These are phyloP conservation scores for Neodontobutis hainanensis DNA, from an alignment of 2,113 vertebrate genomes.

Conservation along the genomic window DNA sequence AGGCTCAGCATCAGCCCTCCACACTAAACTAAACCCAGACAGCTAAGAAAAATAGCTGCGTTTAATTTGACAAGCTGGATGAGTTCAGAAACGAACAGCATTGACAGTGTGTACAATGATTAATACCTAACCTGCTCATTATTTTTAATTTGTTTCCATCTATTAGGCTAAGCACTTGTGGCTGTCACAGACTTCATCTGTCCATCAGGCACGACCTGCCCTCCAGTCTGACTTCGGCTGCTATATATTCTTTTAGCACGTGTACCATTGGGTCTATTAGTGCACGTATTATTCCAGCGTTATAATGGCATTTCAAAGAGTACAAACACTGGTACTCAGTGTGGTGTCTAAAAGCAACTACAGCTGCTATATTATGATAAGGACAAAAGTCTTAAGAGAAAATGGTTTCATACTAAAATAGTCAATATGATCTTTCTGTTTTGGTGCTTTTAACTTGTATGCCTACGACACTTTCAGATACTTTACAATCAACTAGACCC, in stretches of 20 bases:
- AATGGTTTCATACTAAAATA: no score
- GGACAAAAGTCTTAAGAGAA: no score
- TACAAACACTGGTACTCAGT: no score
- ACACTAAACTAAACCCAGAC: slow-evolving; percentile 7
- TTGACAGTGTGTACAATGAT: slow-evolving; percentile 27
- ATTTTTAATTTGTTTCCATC: slow-evolving; percentile 36
- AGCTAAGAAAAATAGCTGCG: background rate
- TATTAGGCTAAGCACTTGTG: background rate
- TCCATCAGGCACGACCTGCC: slow-evolving; percentile 5
- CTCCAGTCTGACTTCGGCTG: background rate
- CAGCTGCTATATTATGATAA: no score
- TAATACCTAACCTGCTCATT: slow-evolving; percentile 29
- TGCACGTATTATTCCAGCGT: background rate
- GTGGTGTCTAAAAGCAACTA: no score
- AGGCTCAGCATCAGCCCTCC: slow-evolving; percentile 11
- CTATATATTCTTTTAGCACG: background rate
- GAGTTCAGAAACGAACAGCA: slow-evolving; percentile 5
- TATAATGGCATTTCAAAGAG: background rate
- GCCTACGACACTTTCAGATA: no score
- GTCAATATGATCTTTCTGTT: no score
- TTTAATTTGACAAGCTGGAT: slow-evolving; percentile 26
- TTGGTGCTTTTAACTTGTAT: no score
- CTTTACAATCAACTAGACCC: no score
- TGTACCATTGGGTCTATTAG: background rate
- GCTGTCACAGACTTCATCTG: background rate